Conservation (phyloP, 2,888 invertebrate genomes). For the Eristalis pertinax region DNA sequence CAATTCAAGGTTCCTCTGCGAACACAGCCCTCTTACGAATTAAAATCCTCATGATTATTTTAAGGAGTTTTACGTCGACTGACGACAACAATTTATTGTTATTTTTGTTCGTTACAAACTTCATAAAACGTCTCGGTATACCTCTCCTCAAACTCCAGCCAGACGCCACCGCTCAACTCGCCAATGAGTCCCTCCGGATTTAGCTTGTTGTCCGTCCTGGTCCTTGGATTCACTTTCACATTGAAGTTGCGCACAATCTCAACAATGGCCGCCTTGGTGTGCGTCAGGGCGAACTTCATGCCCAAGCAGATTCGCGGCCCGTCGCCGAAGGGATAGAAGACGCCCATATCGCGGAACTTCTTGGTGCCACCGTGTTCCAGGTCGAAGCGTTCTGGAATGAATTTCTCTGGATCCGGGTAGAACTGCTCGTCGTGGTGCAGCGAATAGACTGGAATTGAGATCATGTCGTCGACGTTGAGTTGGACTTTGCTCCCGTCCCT, state of each 20-base stretch:
- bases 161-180: slow-evolving; percentile 77
- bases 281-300: slow-evolving; percentile 76
- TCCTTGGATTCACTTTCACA: slow-evolving; percentile 75
- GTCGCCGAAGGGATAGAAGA: slow-evolving; percentile 79
- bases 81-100: not conserved
- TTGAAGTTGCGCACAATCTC: slow-evolving; percentile 75
- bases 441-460: slow-evolving; percentile 77
- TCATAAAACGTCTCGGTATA: not conserved
- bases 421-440: slow-evolving; percentile 78
- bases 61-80: not conserved
- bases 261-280: slow-evolving; percentile 77
- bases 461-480: slow-evolving; percentile 75
- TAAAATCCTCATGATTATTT: too few relatives aligned
- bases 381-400: slow-evolving; percentile 79
- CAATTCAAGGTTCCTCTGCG: too few relatives aligned
- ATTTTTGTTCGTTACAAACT: not conserved
- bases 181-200: slow-evolving; percentile 76
- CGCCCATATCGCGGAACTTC: slow-evolving; percentile 77
- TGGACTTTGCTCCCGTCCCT: slow-evolving; percentile 73
- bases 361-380: slow-evolving; percentile 76
- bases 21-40: too few relatives aligned
- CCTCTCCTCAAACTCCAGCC: slow-evolving; percentile 75
- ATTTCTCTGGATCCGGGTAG: slow-evolving; percentile 76
- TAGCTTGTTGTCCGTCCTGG: slow-evolving; percentile 74
- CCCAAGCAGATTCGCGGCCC: slow-evolving; percentile 80